Conservation (phyloP, 1,140 invertebrate genomes). For the Ruditapes philippinarum region DNA sequence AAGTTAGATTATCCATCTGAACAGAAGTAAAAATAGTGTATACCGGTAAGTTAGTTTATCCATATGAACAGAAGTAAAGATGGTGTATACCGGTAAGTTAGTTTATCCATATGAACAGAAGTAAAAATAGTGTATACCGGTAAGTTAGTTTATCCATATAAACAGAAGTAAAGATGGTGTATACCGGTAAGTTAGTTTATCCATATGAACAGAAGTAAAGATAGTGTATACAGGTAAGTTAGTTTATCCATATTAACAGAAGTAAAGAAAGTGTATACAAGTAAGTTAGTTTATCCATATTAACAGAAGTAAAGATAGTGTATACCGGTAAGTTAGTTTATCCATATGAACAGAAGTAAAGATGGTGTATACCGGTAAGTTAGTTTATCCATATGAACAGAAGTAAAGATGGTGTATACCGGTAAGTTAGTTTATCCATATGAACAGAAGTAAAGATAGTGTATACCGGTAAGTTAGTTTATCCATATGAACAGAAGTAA, state of each 20-base stretch:
- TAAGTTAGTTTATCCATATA: constrained; percentile 28
- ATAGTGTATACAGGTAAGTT: neutral
- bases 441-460: too few relatives aligned
- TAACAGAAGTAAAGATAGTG: too few relatives aligned
- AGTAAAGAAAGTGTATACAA: too few relatives aligned
- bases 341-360: constrained; percentile 41
- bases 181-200: constrained; percentile 21
- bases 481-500: constrained; percentile 35
- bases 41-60: constrained; percentile 24
- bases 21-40: too few relatives aligned
- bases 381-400: constrained; percentile 35
- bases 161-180: too few relatives aligned
- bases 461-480: constrained; percentile 23
- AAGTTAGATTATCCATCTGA: constrained; percentile 29
- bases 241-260: constrained; percentile 39
- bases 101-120: constrained; percentile 37
- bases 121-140: too few relatives aligned
- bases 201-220: constrained; percentile 39
- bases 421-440: constrained; percentile 21
- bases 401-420: too few relatives aligned
- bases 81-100: constrained; percentile 13
- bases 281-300: constrained; percentile 28
- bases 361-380: constrained; percentile 14
- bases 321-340: constrained; percentile 17
- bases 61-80: too few relatives aligned